Percentiles rank a stretch among this genome's conserved stretches.
These are phyloP conservation scores for Myotis daubentonii DNA, from an alignment of 2,797 vertebrate species.

Conservation along the genomic window DNA sequence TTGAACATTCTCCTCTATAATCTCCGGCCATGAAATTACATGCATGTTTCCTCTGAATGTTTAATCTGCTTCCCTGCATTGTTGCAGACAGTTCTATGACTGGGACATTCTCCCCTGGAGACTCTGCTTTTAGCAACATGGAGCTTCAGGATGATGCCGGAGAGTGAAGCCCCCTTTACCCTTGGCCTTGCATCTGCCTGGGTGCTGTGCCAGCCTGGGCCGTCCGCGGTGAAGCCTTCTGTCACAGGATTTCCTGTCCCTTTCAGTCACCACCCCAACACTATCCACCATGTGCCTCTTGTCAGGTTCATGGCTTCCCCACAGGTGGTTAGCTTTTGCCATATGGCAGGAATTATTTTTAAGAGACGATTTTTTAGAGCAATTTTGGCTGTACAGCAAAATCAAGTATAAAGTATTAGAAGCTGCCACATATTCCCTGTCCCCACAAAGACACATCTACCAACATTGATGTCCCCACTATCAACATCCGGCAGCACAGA, in stretches of 20 bases:
- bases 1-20: background rate
- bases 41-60: background rate
- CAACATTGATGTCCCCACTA: background rate
- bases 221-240: no score
- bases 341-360: background rate
- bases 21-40: background rate
- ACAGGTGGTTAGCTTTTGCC: background rate
- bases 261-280: background rate
- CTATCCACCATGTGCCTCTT: background rate
- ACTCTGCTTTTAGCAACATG: background rate
- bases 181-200: background rate
- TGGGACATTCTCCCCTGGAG: background rate
- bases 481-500: accelerated
- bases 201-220: background rate
- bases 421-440: background rate
- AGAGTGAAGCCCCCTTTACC: background rate
- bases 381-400: background rate
- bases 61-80: background rate
- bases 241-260: no score
- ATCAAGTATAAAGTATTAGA: background rate
- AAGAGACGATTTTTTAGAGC: background rate
- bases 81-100: background rate
- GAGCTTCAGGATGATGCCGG: background rate
- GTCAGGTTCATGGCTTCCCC: background rate
- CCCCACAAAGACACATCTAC: background rate